Base-by-base conservation (phyloP, 2,888 invertebrate genomes). In the Drosophila nigricruria region DNA sequence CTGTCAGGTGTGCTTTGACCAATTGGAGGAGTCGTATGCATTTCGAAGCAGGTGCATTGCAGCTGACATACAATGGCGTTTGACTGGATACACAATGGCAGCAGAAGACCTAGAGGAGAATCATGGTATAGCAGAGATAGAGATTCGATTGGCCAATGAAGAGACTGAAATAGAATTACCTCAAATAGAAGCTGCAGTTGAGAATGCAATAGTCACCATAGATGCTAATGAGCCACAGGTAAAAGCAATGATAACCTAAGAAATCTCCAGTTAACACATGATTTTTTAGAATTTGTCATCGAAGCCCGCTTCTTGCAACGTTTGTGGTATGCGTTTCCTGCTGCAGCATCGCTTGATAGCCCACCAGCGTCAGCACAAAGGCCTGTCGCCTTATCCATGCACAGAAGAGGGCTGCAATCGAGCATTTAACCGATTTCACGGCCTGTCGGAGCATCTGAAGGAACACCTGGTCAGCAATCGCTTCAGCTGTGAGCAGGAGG, bases 341-440 rank as follows among this genome's bases (percentile, higher is more conserved):
- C 79, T 81, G 34, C 61, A 80, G 5, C 74, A 81, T 61, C 81
- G 85, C 0, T 66, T 91, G 3, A 32, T 68, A 0, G 87, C 84
- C 0, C 92, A 92, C 27, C 81, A 78, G 42, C 84, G 88, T 0
- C 74, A 76, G 20, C 92, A 92, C 42, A 73, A 89, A 9, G 90
- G 89, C 0, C 75, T 87, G 0, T 63, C 77, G 18, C 81, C 90
- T 4, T 91, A 91, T 59, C 79, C 82, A 0, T 92, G 92, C 56
- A 69, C 79, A 0, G 80, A 78, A 9, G 58, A 70, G 0, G 84
- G 76, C 3, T 92, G 92, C 56, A 68, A 74, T 6, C 70, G 75
- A n/a, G 65, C 81, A 9, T 91, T 87, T 45, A 83, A 85, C 40
- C 85, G 88, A 0, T 70, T 59, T 34, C 73, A 88, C n/a, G 65